These are phyloP conservation scores for Neuroscelio doddi DNA, from an alignment of 2,888 invertebrate species.

Conservation along the genomic window DNA sequence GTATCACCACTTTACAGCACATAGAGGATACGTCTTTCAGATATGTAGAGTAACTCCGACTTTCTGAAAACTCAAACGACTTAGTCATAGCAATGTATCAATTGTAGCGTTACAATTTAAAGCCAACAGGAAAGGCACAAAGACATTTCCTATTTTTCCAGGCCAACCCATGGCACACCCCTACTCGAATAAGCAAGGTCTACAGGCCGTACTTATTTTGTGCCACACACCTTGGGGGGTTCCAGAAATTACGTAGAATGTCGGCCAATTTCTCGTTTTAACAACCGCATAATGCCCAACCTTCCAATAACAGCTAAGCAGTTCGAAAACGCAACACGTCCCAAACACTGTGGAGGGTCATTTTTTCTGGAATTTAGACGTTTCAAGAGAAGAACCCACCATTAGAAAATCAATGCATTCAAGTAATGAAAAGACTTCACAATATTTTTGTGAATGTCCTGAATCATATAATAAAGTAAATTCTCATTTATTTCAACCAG, in stretches of 20 bases:
- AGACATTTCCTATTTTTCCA: slow-evolving; percentile 5
- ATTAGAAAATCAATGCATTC: slow-evolving; percentile 3
- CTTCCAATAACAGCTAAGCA: slow-evolving; percentile 5
- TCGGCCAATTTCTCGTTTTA: slow-evolving; percentile 60
- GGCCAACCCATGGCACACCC: slow-evolving; percentile 24
- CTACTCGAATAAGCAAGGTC: slow-evolving; percentile 31
- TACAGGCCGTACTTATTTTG: slow-evolving; percentile 16
- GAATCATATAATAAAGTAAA: no score
- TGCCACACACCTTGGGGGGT: slow-evolving; percentile 50
- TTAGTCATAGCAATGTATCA: slow-evolving; percentile 4
- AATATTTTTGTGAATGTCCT: background rate
- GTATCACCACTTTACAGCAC: no score
- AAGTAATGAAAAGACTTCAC: slow-evolving; percentile 1
- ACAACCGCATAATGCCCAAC: slow-evolving; percentile 60
- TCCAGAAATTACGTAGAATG: slow-evolving; percentile 54
- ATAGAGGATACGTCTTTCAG: no score
- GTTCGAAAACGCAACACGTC: slow-evolving; percentile 5
- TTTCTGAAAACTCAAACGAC: background rate
- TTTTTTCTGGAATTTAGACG: slow-evolving; percentile 45
- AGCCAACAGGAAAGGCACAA: background rate
- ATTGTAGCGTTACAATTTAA: slow-evolving; percentile 1
- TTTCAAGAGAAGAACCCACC: slow-evolving; percentile 12
- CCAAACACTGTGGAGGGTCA: slow-evolving; percentile 32
- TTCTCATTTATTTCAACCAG: no score
- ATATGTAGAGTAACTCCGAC: no score